Evolutionary conservation across 2,113 vertebrate genomes (phyloP).

Genomic region (Cyanoramphus novaezelandiae): DNA sequence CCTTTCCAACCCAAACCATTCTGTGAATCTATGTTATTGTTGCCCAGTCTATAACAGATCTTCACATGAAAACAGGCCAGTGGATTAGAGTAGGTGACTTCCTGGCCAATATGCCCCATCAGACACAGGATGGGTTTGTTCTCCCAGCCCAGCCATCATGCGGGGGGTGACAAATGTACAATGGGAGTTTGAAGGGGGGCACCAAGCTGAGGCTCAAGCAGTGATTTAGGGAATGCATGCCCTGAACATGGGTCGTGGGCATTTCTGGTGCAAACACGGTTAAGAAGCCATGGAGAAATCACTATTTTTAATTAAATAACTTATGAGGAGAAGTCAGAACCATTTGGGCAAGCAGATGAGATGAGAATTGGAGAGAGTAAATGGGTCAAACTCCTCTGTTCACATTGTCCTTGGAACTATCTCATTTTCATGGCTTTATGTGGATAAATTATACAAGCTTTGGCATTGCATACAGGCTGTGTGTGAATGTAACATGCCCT

Average conservation of each 20-base stretch:
- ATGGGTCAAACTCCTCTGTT: neutral
- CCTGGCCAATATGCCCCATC: fast-evolving
- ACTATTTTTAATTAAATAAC: neutral
- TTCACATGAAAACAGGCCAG: neutral
- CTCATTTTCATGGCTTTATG: neutral
- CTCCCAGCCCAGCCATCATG: neutral
- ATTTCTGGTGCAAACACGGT: neutral
- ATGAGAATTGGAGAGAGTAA: neutral
- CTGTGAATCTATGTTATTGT: neutral
- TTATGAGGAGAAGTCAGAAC: neutral
- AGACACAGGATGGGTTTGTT: neutral
- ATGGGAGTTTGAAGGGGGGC: neutral
- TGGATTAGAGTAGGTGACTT: neutral
- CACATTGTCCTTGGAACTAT: fast-evolving
- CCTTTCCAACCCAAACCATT: neutral
- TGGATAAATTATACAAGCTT: neutral
- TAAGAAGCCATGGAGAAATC: neutral
- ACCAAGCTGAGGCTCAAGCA: neutral
- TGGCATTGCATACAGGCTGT: neutral
- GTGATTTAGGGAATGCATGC: fast-evolving
- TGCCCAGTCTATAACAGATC: neutral
- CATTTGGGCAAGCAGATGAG: neutral
- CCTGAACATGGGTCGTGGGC: fast-evolving
- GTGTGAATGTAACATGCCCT: neutral
- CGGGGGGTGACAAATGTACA: fast-evolving